Base-by-base conservation (phyloP, 2,113 vertebrate genomes). In the Seriola aureovittata region DNA sequence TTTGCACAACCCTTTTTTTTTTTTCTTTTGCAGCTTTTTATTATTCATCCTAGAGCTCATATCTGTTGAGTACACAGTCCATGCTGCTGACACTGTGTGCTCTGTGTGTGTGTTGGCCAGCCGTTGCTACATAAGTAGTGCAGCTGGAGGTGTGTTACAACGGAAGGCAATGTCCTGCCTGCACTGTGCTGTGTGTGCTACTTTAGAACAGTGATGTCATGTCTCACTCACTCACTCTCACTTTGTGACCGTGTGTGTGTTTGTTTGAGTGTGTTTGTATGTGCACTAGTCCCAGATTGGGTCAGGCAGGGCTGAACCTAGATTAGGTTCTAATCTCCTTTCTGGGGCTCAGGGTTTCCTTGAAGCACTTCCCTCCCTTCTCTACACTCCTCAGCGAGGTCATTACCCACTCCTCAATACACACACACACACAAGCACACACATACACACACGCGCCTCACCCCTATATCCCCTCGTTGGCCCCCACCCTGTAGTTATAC, bases 291-390 rank as follows among this genome's bases (percentile, higher is more conserved):
- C 90, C 92, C 87, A 92, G 91, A 94, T 93, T 91, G 85, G 88
- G 90, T 90, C 90, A 89, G 82, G 85, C 88, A 78, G 66, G 85
- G 79, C 82, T 93, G 89, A 92, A 91, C 65, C 69, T 78, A 94
- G 93, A 94, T 96, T 95, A 94, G 87, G 86, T 65, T 80, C 86
- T 94, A 94, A 95, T 93, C 90, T 86, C 79, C 90, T 91, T 92
- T 86, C 88, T 85, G 70, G 76, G 57, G 67, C 88, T 94, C 78
- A 91, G 63, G 67, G 85, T 88, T 94, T 95, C 88, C 93, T 93
- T 94, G 83, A 94, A 91, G 84, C 73, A 75, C 84, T 89, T 82
- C 71, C 38, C 82, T 83, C 67, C 44, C 59, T 84, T 85, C 84
- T 58, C 71, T 81, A 80, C 78, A 59, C 64, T 34, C 71, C 60